Evolutionary conservation across 1,140 invertebrate species (phyloP).

Genomic region (Drosophila willistoni): DNA sequence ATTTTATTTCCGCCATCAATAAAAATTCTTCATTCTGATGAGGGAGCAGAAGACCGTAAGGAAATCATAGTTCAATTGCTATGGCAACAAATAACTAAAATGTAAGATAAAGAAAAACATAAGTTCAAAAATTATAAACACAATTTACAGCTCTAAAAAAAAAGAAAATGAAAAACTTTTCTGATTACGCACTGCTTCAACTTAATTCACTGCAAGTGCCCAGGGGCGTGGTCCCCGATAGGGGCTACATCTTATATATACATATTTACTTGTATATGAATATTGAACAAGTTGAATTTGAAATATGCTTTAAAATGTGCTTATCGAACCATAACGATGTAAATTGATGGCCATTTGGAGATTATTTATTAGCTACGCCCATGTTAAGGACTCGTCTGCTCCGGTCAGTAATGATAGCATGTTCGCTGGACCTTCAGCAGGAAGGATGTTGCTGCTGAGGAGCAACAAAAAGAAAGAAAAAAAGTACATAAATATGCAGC

Average conservation of each 20-base stretch:
- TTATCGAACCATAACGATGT: not conserved
- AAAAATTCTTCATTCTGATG: not conserved
- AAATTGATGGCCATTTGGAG: not conserved
- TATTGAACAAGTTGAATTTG: not conserved
- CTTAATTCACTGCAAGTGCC: constrained; percentile 1
- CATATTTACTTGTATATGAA: too few relatives aligned
- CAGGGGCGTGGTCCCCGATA: not conserved
- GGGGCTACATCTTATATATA: not conserved
- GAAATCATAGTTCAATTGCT: constrained; percentile 1
- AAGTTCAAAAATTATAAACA: constrained; percentile 6
- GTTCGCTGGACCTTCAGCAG: not conserved
- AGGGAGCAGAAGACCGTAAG: too few relatives aligned
- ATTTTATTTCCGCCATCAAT: constrained; percentile 2
- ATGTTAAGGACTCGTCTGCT: constrained; percentile 2
- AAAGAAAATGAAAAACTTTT: constrained; percentile 29
- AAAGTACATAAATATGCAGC: constrained; percentile 14
- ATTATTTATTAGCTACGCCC: not conserved
- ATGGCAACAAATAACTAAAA: constrained; percentile 3
- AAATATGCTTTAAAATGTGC: not conserved
- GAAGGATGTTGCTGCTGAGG: constrained; percentile 33
- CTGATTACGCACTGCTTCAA: constrained; percentile 8
- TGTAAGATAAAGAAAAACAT: not conserved
- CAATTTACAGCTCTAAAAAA: constrained; percentile 27
- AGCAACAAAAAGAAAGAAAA: not conserved
- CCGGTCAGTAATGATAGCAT: not conserved